A percentile compares a stretch with the other conserved stretches of the same genome.
phyloP scores from a whole-genome alignment of 2,797 vertebrate species.

The Mormyrops boulengeri region DNA sequence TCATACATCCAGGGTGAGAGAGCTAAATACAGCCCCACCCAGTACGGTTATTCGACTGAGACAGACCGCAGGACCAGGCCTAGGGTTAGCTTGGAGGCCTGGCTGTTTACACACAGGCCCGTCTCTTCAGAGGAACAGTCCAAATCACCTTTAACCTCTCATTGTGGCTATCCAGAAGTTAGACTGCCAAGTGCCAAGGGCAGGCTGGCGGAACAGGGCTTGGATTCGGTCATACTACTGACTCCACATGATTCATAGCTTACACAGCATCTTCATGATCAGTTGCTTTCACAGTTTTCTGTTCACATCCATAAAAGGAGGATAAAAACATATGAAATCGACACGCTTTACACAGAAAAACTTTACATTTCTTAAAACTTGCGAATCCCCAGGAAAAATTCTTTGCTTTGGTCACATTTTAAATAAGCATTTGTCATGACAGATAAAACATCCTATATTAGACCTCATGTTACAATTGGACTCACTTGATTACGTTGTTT shows the following conservation, averaged over 20 bases:
- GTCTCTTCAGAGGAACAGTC: constrained; percentile 34
- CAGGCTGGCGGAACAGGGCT: not conserved
- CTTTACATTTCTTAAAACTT: not conserved
- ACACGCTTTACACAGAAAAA: not conserved
- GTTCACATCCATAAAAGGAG: not conserved
- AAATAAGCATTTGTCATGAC: not conserved
- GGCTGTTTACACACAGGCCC: constrained; percentile 37
- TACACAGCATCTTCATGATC: not conserved
- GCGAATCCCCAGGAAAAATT: not conserved
- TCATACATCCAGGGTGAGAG: not conserved
- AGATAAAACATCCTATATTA: not conserved
- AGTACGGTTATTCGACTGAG: constrained; percentile 17
- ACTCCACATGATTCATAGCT: not conserved
- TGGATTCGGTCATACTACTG: not conserved
- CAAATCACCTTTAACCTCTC: constrained; percentile 2
- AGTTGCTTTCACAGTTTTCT: not conserved
- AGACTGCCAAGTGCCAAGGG: not conserved
- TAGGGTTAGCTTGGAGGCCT: constrained; percentile 10
- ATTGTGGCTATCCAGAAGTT: not conserved
- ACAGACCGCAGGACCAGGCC: constrained; percentile 13
- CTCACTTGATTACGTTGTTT: not conserved
- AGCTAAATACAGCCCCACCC: not conserved
- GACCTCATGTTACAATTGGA: not conserved
- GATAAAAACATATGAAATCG: not conserved
- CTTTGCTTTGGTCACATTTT: not conserved